phyloP scores from a whole-genome alignment of 2,888 invertebrate genomes.

The Lysandra bellargus region DNA sequence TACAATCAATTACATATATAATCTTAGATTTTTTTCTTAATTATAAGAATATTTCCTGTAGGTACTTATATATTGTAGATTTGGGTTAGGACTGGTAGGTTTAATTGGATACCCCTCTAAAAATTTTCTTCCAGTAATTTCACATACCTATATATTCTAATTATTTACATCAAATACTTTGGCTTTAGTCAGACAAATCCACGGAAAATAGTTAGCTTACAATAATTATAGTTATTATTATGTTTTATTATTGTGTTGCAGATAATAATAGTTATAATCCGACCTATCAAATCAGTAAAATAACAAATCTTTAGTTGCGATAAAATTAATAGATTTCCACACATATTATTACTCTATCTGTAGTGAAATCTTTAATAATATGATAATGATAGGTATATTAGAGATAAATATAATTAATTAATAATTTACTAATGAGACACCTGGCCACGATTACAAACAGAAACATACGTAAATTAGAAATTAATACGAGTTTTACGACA shows the following conservation, averaged over 20 bases:
- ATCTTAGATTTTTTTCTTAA: too few relatives aligned
- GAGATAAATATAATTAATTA: background rate
- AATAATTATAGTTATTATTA: background rate
- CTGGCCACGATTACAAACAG: background rate
- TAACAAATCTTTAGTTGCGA: slow-evolving; percentile 13
- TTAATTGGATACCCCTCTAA: too few relatives aligned
- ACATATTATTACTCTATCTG: background rate
- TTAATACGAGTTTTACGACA: too few relatives aligned
- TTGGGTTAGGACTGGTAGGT: too few relatives aligned
- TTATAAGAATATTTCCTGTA: too few relatives aligned
- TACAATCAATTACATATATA: too few relatives aligned
- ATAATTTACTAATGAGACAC: background rate
- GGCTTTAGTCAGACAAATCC: too few relatives aligned
- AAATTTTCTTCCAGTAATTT: too few relatives aligned
- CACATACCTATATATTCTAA: too few relatives aligned
- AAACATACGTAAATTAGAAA: background rate
- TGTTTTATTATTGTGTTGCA: background rate
- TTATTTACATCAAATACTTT: too few relatives aligned
- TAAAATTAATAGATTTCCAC: slow-evolving; percentile 2
- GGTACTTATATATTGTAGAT: too few relatives aligned
- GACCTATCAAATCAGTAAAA: background rate
- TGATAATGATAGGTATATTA: background rate
- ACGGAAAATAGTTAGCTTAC: background rate
- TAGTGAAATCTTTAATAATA: background rate
- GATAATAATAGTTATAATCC: background rate